Evolutionary conservation across 2,797 vertebrate species (phyloP), one percentile per base, ranked within the genome.

Genomic region (Gephyroberyx darwinii): DNA sequence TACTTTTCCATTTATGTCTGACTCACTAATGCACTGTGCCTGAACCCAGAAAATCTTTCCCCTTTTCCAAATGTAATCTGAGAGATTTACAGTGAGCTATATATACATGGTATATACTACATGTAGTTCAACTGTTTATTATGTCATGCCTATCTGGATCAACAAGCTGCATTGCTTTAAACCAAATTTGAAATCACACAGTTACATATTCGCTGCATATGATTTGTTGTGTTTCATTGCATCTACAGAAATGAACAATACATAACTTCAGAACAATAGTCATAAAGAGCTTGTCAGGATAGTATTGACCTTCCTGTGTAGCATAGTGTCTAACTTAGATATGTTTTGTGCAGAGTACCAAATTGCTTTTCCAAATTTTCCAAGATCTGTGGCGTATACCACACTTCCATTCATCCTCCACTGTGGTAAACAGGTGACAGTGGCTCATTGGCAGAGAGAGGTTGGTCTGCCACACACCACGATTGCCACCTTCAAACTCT

Each of bases 1-100:
- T 92, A 91, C 79, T 92, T 92, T 94, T 92, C 91, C 92, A 90
- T 69, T 74, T 8, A 69, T 71, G 62, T 55, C 73, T 90, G 75
- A 85, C 85, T 90, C 86, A 81, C 50, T 71, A 47, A 53, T 80
- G 81, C 80, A 76, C 86, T 81, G 64, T n/a, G 45, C 17, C 37
- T 86, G 83, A 91, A 85, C 84, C 71, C 64, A 5, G 50, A 71
- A 52, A 37, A 41, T 65, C 45, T 58, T 63, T 30, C 62, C 31
- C 33, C 3, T 10, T 41, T 26, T 60, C 57, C 57, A 60, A 81
- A 84, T 60, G 64, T 69, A 70, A 74, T 80, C 68, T 84, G 16
- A 76, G n/a, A 75, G 55, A 78, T 82, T n/a, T 73, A 78, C 64
- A 77, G 37, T 48, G 53, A 51, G 50, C 62, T 33, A 65, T 16